Evolutionary conservation across 2,797 vertebrate genomes (phyloP).

Genomic region (Pseudotriccus pelzelni): DNA sequence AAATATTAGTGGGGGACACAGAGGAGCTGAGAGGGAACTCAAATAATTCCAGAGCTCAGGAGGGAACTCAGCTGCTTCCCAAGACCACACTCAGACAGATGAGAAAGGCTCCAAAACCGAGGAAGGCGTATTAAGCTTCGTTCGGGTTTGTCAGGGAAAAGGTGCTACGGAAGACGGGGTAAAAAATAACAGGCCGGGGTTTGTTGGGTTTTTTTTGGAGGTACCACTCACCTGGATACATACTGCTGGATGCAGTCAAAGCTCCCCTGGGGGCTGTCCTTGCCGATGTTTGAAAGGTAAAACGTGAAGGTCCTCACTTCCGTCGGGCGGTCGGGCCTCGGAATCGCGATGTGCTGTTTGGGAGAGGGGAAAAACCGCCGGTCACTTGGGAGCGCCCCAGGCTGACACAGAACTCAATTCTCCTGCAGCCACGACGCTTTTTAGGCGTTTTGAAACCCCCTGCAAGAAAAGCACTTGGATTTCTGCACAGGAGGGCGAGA

Average conservation of each 20-base stretch:
- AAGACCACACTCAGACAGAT: not conserved
- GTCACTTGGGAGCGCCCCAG: not conserved
- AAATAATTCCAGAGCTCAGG: too few relatives aligned
- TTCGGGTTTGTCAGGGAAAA: not conserved
- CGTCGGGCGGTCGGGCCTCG: constrained; percentile 83
- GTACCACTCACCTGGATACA: constrained; percentile 86
- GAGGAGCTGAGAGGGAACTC: not conserved
- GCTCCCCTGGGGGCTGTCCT: constrained; percentile 96
- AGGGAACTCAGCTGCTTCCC: not conserved
- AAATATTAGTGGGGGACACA: not conserved
- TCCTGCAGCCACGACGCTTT: not conserved
- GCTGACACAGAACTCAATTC: accelerated
- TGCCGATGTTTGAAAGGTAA: constrained; percentile 93
- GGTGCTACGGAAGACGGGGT: not conserved
- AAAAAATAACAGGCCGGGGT: accelerated
- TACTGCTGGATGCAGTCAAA: constrained; percentile 99
- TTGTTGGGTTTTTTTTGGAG: too few relatives aligned
- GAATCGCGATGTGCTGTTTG: constrained; percentile 91
- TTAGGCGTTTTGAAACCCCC: accelerated
- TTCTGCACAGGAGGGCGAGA: accelerated
- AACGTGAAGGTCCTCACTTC: constrained; percentile 91
- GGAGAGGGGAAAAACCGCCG: not conserved
- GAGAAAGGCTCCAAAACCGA: not conserved
- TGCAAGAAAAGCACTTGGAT: not conserved
- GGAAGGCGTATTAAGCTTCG: accelerated